These are phyloP conservation scores for Mormyrops boulengeri DNA, from an alignment of 2,797 vertebrate genomes.

Conservation along the genomic window DNA sequence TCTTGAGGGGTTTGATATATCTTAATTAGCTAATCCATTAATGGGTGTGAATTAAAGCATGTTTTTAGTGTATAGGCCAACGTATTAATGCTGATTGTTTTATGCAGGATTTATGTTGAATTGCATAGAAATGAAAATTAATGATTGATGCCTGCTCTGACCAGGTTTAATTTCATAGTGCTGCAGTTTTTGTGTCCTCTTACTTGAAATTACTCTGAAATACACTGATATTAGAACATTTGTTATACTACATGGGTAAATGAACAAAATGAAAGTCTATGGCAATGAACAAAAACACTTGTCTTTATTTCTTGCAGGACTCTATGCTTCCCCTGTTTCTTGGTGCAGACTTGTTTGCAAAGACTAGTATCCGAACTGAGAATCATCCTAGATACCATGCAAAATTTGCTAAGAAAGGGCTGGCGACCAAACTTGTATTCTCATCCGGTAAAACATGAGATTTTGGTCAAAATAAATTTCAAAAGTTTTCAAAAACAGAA, in stretches of 20 bases:
- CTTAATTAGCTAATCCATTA: neutral
- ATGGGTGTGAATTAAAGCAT: neutral
- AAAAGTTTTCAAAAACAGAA: neutral
- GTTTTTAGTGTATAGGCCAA: neutral
- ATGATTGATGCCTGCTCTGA: neutral
- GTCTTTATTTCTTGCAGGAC: constrained; percentile 43
- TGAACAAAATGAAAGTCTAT: neutral
- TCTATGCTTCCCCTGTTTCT: constrained; percentile 62
- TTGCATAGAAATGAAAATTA: neutral
- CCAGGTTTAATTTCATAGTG: neutral
- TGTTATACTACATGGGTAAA: neutral
- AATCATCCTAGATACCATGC: constrained; percentile 73
- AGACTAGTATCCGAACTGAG: constrained; percentile 64
- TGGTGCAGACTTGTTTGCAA: constrained; percentile 69
- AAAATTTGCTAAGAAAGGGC: constrained; percentile 69
- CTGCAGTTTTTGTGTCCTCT: neutral
- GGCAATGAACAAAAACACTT: neutral
- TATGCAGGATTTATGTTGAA: neutral
- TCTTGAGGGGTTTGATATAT: neutral
- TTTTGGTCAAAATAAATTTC: neutral
- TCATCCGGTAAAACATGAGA: constrained; percentile 52
- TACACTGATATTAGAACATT: neutral
- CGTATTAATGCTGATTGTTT: neutral
- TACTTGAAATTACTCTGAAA: neutral
- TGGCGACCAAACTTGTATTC: constrained; percentile 69